Base-by-base conservation (phyloP, 1,140 invertebrate species). In the Choristoneura fumiferana region DNA sequence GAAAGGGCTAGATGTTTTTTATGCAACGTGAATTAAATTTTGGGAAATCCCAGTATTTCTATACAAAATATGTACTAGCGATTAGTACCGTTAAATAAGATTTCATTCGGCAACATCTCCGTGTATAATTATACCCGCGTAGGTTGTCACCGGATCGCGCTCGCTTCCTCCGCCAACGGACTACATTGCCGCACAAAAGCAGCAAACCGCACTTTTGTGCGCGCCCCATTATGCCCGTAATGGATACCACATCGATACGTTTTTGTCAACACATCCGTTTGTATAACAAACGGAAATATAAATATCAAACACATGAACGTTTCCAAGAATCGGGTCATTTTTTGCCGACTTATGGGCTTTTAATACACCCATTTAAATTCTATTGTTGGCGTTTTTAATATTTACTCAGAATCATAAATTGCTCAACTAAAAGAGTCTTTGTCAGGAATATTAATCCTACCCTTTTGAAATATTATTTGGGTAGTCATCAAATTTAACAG, bases 251-350 rank as follows among this genome's bases (percentile, higher is more conserved):
- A 13, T 33, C 43, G 43, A 49, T 49, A 49, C 29, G 43, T 22
- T 22, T 22, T 49, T 49, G 43, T 49, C 43, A 22, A 49, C 43
- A 22, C 18, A 49, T 49, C n/a, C 29, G 43, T 49, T 49, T 49
- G 17, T 49, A 49, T 49, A 12, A 18, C 43, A 33, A 49, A 49
- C 43, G 43, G 43, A 49, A 22, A 49, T 18, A n/a, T n/a, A 13
- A 12, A 22, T 49, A 49, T 49, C 43, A 49, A 49, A 49, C 29
- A 22, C 43, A 29, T 13, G 8, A 29, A 29, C 18, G 18, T 1
- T 6, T 12, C 43, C 22, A 49, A 29, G 22, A 49, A 49, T 33
- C 12, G 22, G 43, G n/a, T 6, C 18, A 49, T 49, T 49, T 49
- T 49, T 49, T 49, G n/a, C 40, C 2, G 10, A 12, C 22, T n/a